Base-by-base conservation (phyloP, 2,888 invertebrate genomes). In the Lasius platythorax region DNA sequence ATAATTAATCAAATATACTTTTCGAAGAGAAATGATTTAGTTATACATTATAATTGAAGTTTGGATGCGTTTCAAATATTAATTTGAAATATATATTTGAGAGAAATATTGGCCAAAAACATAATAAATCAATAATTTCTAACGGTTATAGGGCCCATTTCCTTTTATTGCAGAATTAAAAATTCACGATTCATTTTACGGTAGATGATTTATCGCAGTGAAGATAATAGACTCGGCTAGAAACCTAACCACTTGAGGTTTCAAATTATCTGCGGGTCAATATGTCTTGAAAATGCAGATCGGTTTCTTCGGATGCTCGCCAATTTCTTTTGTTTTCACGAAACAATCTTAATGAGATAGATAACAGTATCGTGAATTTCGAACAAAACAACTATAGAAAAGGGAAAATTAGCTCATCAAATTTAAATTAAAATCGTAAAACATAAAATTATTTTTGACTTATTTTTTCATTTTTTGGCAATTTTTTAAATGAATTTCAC, bases 111-210 rank as follows among this genome's bases (percentile, higher is more conserved):
- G 37, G 6, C 9, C 46, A 0, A 76, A 46, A 66, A 76, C 37
- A 64, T 53, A n/a, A 72, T 23, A 63, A 23, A 23, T 66, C 6
- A 64, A 75, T 66, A 64, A 75, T 66, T 28, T 76, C 63, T 18
- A 66, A 50, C 28, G 18, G 18, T n/a, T 33, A 66, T 4, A 76
- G 33, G 9, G 9, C 23, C n/a, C 18, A 50, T 68, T 70, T 46
- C 33, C 18, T 72, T 63, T 46, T 33, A 74, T 79, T 67, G 53
- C 37, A 50, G 43, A 63, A 56, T 84, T 85, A 79, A 70, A 43
- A 82, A 87, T 87, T 83, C 86, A 76, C 82, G 74, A 86, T 83
- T 83, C 84, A 79, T 85, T 88, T 88, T 88, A 53, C 56, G 56
- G 46, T 30, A 46, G 30, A 70, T 81, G 87, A 89, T 88, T 89